Conservation (phyloP, 2,888 invertebrate species). For the Acrobasis consociella region DNA sequence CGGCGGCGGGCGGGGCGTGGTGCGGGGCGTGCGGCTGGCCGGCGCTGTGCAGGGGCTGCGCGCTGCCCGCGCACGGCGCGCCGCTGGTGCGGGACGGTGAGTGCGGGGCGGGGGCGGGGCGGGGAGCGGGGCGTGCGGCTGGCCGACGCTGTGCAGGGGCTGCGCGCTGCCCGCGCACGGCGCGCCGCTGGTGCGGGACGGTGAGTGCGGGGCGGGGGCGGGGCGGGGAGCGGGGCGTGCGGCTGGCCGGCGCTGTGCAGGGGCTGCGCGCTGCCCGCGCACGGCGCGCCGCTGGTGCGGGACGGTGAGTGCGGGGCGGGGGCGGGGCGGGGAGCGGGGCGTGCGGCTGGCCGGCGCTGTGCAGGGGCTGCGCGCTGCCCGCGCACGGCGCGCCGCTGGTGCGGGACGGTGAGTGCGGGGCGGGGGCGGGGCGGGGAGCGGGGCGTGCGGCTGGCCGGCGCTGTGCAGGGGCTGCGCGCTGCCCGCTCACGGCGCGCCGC, state of each 20-base stretch:
- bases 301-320: not conserved
- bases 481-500: too few species aligned
- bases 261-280: too few species aligned
- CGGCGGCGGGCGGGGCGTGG: conserved; percentile 76
- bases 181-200: not conserved
- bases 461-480: too few species aligned
- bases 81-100: conserved; percentile 38
- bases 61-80: conserved; percentile 82
- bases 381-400: too few species aligned
- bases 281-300: not conserved
- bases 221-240: not conserved
- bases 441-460: too few species aligned
- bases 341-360: too few species aligned
- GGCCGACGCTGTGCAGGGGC: too few species aligned
- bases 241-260: too few species aligned
- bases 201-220: not conserved
- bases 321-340: not conserved
- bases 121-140: conserved; percentile 82
- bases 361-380: too few species aligned
- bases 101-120: conserved; percentile 69
- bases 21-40: conserved; percentile 92
- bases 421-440: too few species aligned
- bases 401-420: not conserved
- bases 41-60: conserved; percentile 93
- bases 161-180: too few species aligned